A percentile compares a stretch with the other conserved stretches of the same genome.
Conservation (phyloP, 2,113 vertebrate species). For the Nestor notabilis region DNA sequence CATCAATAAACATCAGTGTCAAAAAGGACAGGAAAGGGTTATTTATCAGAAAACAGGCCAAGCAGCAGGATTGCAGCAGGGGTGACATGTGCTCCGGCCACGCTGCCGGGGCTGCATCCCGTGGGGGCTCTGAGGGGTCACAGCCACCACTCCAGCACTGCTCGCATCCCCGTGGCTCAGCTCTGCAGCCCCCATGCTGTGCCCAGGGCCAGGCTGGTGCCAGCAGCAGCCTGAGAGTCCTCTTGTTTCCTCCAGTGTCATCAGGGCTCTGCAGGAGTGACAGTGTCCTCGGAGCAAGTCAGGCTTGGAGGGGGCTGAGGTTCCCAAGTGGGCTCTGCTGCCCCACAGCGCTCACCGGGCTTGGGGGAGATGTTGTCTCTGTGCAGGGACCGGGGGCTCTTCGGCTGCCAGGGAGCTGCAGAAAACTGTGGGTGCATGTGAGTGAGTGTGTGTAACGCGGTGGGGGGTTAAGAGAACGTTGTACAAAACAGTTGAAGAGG, state of each 20-base stretch:
- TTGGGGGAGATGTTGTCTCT: neutral
- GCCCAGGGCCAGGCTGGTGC: neutral
- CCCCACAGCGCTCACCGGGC: neutral
- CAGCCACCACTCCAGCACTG: neutral
- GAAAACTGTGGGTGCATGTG: rapidly evolving
- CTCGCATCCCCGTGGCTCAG: rapidly evolving
- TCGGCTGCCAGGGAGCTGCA: neutral
- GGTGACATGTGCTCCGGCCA: neutral
- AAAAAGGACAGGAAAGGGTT: constrained; percentile 50
- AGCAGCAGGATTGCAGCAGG: neutral
- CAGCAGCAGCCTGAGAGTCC: neutral
- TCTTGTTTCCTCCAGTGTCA: neutral
- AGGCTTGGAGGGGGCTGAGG: neutral
- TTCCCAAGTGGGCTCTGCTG: rapidly evolving
- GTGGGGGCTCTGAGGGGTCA: neutral
- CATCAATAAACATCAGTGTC: constrained; percentile 61
- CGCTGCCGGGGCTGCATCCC: neutral
- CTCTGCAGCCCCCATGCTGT: neutral
- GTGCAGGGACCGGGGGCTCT: neutral
- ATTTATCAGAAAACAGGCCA: constrained; percentile 13
- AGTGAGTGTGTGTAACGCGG: rapidly evolving
- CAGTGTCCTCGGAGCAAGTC: neutral
- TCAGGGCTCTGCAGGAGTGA: neutral
- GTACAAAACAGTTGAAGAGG: neutral
- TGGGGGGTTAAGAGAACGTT: neutral